Evolutionary conservation across 2,113 vertebrate species (phyloP), one percentile per base, ranked within the genome.

Genomic region (Phylloscopus trochilus): DNA sequence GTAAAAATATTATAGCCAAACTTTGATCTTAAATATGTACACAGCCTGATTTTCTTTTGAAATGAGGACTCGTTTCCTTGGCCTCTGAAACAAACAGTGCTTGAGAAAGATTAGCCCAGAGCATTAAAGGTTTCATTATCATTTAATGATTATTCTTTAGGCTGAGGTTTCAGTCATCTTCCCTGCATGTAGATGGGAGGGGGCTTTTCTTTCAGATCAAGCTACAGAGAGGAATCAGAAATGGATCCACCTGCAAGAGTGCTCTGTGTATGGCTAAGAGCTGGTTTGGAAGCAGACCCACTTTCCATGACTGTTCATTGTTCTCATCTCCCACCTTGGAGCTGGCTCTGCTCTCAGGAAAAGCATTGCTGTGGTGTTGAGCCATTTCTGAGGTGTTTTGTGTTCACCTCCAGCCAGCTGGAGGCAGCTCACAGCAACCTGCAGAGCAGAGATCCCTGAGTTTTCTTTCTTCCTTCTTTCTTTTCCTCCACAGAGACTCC

Each of bases 401-500:
- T 56, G 35, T 28, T 83, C 30, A 10, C 17, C 63, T 81, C 30
- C 55, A 26, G 33, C 39, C 59, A 47, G 49, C 51, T 84, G 44
- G 39, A 78, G 33, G 70, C 68, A 64, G 35, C 47, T 85, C 46
- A 31, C 55, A 72, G 62, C 39, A 39, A 27, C 15, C 59, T 44
- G 43, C 41, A 74, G 73, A 37, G 41, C 49, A 49, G 15, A 53
- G 14, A 73, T 35, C 62, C 30, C 30, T 58, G 14, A 79, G n/a
- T 84, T 70, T 30, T 37, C 30, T 89, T 68, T 58, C 2, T 83
- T 94, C 14, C 39, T 59, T 23, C 30, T 64, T 59, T 67, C 28
- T 75, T 63, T 69, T 94, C 53, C 24, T 89, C 52, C 41, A 43
- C 97, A 98, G 97, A 97, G 95, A 97, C 95, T 52, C 97, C 97